Conservation (phyloP, 2,797 vertebrate genomes). For the Acrossocheilus fasciatus region DNA sequence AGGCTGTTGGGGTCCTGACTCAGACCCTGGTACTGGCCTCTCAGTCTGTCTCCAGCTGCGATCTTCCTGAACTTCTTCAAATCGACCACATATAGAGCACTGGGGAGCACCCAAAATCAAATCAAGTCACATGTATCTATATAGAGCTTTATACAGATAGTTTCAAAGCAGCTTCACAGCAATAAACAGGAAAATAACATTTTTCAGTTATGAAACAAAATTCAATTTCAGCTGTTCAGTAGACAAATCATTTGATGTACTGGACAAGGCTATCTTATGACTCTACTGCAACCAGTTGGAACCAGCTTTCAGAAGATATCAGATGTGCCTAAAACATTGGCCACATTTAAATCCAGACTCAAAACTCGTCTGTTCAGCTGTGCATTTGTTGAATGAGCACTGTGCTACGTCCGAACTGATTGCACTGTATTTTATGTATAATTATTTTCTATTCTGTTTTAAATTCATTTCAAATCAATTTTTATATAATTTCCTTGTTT, state of each 20-base stretch:
- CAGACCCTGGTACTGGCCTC: conserved; percentile 97
- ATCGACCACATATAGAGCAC: conserved; percentile 96
- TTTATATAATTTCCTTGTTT: too few species aligned
- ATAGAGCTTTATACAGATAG: neutral
- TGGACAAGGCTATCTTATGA: neutral
- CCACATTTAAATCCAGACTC: too few species aligned
- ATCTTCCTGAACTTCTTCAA: conserved; percentile 98
- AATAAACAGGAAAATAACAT: neutral
- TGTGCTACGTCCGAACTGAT: too few species aligned
- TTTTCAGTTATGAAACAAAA: neutral
- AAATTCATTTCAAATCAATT: too few species aligned
- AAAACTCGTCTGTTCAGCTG: too few species aligned
- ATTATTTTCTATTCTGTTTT: too few species aligned
- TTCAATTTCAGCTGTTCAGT: neutral
- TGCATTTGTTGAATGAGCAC: too few species aligned
- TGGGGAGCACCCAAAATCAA: conserved; percentile 59
- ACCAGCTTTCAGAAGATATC: too few species aligned
- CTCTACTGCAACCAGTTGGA: neutral
- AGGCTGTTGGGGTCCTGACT: conserved; percentile 99
- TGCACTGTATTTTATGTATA: too few species aligned
- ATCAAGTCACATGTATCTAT: neutral
- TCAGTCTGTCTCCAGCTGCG: conserved; percentile 93
- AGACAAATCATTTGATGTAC: neutral
- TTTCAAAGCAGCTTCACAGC: neutral
- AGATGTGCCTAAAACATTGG: too few species aligned